Base-by-base conservation (phyloP, 2,113 vertebrate genomes). In the Serilophus lunatus region DNA sequence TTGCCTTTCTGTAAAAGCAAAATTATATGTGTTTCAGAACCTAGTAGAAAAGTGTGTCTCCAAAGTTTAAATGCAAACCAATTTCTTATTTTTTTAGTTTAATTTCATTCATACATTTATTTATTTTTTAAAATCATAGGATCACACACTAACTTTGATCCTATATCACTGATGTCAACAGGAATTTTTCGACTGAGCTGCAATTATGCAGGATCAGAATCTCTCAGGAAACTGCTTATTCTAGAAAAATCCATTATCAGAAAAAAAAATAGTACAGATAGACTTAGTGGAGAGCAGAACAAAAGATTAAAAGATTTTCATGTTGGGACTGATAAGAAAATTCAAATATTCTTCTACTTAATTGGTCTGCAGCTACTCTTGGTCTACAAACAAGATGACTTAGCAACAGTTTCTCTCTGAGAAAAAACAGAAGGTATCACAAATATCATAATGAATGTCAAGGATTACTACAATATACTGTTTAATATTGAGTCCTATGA, bases 381-480 rank as follows among this genome's bases (percentile, higher is more conserved):
- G 8, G 6, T 45, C 18, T 50, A 40, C 0, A 2, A 60, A 51
- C 7, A 74, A 56, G 9, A 4, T 51, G 40, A 35, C 19, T 56
- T 64, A 28, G 7, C 23, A 78, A 49, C 4, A 53, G 6, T 6
- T 53, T 68, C 23, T 56, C 40, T 42, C 47, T 13, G 18, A 68
- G 18, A 45, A 82, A 78, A 85, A 74, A 16, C 44, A 65, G 18
- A 65, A 45, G 3, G 10, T 56, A 31, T 24, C 44, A 72, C 10
- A 64, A 22, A 40, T 35, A 18, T 18, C 11, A 49, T 0, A 0
- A 77, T n/a, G 12, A 68, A 6, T 5, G 23, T 65, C 38, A 59
- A 82, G 25, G 22, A 69, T 72, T 9, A 65, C 23, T 38, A 40
- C 25, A 59, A 77, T n/a, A 74, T 36, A 19, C 9, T 36, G 2